Conservation (phyloP, 2,888 invertebrate genomes). For the Lymantria dispar region DNA sequence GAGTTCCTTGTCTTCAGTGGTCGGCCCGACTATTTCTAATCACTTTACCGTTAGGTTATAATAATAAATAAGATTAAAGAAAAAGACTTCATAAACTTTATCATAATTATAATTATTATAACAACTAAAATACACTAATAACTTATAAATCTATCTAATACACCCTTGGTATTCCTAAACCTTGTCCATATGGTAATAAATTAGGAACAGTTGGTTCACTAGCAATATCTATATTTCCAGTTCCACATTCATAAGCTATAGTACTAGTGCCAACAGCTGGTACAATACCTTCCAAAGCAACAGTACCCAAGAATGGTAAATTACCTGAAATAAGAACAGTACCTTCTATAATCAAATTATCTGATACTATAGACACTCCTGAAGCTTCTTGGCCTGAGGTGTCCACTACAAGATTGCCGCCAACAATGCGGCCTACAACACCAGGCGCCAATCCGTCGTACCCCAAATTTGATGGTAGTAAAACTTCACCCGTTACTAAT, state of each 20-base stretch:
- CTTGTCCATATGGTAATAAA: background rate
- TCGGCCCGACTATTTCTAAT: too few relatives aligned
- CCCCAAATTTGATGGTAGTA: conserved; percentile 5
- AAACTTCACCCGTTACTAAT: background rate
- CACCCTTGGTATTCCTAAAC: background rate
- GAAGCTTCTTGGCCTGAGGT: conserved; percentile 22
- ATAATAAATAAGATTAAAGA: background rate
- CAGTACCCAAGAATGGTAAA: conserved; percentile 43
- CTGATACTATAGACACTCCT: conserved; percentile 34
- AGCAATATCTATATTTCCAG: conserved; percentile 16
- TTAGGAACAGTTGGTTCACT: conserved; percentile 4
- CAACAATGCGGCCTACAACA: conserved; percentile 17
- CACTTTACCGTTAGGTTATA: too few relatives aligned
- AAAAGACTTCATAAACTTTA: background rate
- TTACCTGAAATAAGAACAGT: conserved; percentile 38
- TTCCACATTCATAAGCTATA: conserved; percentile 24
- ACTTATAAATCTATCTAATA: background rate
- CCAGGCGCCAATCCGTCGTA: conserved; percentile 1
- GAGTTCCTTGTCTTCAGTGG: too few relatives aligned
- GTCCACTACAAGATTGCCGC: conserved; percentile 24
- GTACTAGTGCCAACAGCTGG: conserved; percentile 36
- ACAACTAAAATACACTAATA: background rate
- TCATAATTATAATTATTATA: background rate
- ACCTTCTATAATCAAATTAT: conserved; percentile 42
- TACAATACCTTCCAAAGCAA: conserved; percentile 41